phyloP scores from a whole-genome alignment of 2,797 vertebrate species.

The Brachyalestes nurse region DNA sequence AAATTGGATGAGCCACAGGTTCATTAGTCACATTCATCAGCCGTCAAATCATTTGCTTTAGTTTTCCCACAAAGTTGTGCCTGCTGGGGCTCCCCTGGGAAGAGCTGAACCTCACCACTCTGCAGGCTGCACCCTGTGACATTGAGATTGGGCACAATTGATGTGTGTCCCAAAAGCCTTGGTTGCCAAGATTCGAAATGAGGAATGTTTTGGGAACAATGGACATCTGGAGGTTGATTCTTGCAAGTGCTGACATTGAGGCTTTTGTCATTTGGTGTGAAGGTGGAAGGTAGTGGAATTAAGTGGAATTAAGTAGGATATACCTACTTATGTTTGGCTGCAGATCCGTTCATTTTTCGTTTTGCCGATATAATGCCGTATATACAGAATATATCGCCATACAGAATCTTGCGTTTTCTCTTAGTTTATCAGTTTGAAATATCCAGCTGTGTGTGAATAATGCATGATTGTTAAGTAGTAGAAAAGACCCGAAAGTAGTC shows the following conservation, averaged over 20 bases:
- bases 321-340: slow-evolving; percentile 7
- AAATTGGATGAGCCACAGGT: slow-evolving; percentile 52
- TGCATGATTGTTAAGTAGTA: no score
- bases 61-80: slow-evolving; percentile 60
- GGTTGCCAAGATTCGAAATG: slow-evolving; percentile 83
- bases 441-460: no score
- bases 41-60: slow-evolving; percentile 64
- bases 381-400: not conserved
- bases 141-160: slow-evolving; percentile 80
- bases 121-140: slow-evolving; percentile 80
- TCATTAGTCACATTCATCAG: slow-evolving; percentile 68
- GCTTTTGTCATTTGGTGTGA: slow-evolving; percentile 66
- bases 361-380: not conserved
- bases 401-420: not conserved
- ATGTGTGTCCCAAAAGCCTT: slow-evolving; percentile 75
- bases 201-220: slow-evolving; percentile 85
- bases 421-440: no score
- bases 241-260: slow-evolving; percentile 76
- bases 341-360: not conserved
- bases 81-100: slow-evolving; percentile 73
- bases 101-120: slow-evolving; percentile 72
- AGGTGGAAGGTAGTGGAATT: slow-evolving; percentile 50
- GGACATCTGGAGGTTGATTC: slow-evolving; percentile 79
- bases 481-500: no score
- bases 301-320: not conserved